Evolutionary conservation across 2,113 vertebrate species (phyloP).

Genomic region (Mormoops blainvillei): DNA sequence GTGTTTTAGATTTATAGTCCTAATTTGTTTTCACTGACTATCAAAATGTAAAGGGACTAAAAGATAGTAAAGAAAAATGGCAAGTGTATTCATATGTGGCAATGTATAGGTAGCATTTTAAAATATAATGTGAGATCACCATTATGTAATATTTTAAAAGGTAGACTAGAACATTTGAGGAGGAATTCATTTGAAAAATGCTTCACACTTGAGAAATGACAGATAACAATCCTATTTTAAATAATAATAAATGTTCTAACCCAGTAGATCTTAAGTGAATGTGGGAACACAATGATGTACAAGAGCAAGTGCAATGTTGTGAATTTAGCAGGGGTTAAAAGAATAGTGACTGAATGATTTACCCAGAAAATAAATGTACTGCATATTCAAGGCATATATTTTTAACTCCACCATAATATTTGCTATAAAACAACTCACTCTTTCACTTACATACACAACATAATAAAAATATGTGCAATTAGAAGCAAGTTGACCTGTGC

Average conservation of each 20-base stretch:
- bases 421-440: conserved; percentile 16
- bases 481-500: conserved; percentile 29
- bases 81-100: not conserved
- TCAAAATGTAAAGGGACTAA: not conserved
- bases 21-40: not conserved
- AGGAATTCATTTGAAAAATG: conserved; percentile 9
- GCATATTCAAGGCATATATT: conserved; percentile 3
- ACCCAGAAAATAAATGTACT: not conserved
- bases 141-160: not conserved
- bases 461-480: conserved; percentile 30
- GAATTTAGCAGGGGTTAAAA: not conserved
- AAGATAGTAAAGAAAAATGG: not conserved
- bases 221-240: conserved; percentile 4
- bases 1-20: not conserved
- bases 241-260: not conserved
- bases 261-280: not conserved
- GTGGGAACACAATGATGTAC: not conserved
- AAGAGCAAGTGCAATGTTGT: not conserved
- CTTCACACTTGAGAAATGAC: not conserved
- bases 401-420: conserved; percentile 17
- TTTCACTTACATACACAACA: conserved; percentile 38
- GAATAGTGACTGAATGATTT: not conserved
- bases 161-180: not conserved
- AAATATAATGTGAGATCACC: not conserved
- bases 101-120: not conserved